Evolutionary conservation across 2,888 invertebrate species (phyloP), one percentile per base, ranked within the genome.

Genomic region (Trisateles emortualis): DNA sequence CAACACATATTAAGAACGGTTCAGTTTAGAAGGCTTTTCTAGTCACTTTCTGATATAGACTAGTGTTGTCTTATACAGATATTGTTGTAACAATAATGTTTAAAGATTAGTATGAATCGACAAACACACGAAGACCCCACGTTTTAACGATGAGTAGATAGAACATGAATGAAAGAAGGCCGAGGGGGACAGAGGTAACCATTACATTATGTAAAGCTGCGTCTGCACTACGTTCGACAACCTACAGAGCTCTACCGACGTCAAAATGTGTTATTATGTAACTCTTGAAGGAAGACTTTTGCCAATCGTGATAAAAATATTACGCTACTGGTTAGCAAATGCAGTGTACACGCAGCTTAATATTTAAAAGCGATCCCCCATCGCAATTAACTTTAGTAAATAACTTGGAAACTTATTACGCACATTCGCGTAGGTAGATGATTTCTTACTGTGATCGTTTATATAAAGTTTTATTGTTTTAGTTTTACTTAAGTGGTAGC

Each of bases 371-470:
- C 64, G 79, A 79, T 76, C 71, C 49, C 52, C 62, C 40, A 71
- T 78, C 74, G 72, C 59, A 54, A 50, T 48, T 69, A 62, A 68
- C 72, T 62, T 72, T 52, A 58, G 66, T 68, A 61, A 73, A 62
- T 72, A 82, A 83, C 79, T 84, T 81, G 74, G 75, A 79, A 87
- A 85, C 81, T 82, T 85, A 79, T 87, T 86, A 78, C 92, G 92
- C 92, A 92, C 92, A 92, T 85, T 88, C 87, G 90, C 90, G 87
- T 90, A 91, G 86, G 79, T 90, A 88, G 86, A 86, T 84, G 81
- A 84, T 88, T 86, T 87, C 84, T 84, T 90, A 89, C 88, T 91
- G 89, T 90, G 90, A 90, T 91, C 88, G 83, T 86, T 87, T 81
- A 78, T 85, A 81, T 84, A 81, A 81, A 72, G 68, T 77, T 64